Base-by-base conservation (phyloP, 1,140 invertebrate species). In the Ridgeia piscesae region DNA sequence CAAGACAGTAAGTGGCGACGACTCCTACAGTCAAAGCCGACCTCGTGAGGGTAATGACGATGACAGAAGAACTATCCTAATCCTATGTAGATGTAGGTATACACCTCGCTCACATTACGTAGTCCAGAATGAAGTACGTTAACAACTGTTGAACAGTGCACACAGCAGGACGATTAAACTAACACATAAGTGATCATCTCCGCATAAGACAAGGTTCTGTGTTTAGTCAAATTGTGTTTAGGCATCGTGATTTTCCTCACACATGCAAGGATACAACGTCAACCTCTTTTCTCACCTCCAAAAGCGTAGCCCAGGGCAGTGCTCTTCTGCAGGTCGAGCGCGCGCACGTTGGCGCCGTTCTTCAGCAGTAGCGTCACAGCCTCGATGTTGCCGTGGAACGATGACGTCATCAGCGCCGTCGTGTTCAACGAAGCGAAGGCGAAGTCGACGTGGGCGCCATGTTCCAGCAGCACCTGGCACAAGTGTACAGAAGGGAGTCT, bases 381-480 rank as follows among this genome's bases (percentile, higher is more conserved):
- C 58, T 91, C 90, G 9, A 91, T n/a, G 90, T 93, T 92, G 34
- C 93, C 93, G 89, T 93, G 93, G 92, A 93, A 93, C 8, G 93
- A 58, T 89, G 93, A 35, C 21, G 93, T 93, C 93, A 93, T 93
- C 91, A 93, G 92, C n/a, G 93, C 92, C 58, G 93, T 92, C 31
- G 93, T 93, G 17, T 90, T 33, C 8, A 93, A 90, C 21, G 91
- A 34, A 6, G 93, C 93, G 88, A 93, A 93, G 0, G 93, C 35
- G 58, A 88, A 89, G 42, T 92, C 89, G 21, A 92, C 92, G 27
- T 91, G 58, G 17, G 92, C 93, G 34, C 92, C 93, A 48, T 93
- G n/a, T n/a, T 91, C 50, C 91, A 93, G 42, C 33, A 93, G 91
- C 34, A 93, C 58, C 92, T 92, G 35, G 48, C 48, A 77, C 0